These are phyloP conservation scores for Sinohyriopsis cumingii DNA, from an alignment of 2,888 invertebrate species.

Conservation along the genomic window DNA sequence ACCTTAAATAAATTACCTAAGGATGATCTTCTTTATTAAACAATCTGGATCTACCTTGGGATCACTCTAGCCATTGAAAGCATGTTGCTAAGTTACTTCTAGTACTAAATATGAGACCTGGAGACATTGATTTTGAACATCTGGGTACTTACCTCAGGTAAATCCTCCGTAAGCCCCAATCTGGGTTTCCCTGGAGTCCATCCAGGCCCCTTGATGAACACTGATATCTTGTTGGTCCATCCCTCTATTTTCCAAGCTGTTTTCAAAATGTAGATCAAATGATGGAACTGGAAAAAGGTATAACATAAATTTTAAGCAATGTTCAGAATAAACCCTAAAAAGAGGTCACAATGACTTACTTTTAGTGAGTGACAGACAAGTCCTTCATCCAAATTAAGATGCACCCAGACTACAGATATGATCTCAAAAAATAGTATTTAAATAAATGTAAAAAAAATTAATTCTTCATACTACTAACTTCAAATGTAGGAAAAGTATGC, in stretches of 20 bases:
- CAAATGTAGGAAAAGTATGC: too few relatives aligned
- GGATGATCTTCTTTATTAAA: too few relatives aligned
- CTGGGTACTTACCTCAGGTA: constrained; percentile 79
- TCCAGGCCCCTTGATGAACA: constrained; percentile 88
- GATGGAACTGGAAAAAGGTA: constrained; percentile 79
- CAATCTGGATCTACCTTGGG: too few relatives aligned
- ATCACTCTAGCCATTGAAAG: too few relatives aligned
- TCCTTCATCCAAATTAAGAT: background rate
- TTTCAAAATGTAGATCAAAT: constrained; percentile 80
- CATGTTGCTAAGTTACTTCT: too few relatives aligned
- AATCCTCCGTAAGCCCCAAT: constrained; percentile 83
- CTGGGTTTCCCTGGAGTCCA: constrained; percentile 86
- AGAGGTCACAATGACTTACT: background rate
- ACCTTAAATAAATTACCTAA: too few relatives aligned
- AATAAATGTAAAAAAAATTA: too few relatives aligned
- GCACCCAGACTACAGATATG: background rate
- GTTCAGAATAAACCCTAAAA: background rate
- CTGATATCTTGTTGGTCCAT: constrained; percentile 80
- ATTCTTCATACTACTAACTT: too few relatives aligned
- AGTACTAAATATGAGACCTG: background rate
- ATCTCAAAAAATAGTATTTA: background rate
- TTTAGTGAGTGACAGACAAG: background rate
- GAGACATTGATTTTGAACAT: background rate
- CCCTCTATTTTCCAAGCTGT: constrained; percentile 77
- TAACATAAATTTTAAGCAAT: background rate